Evolutionary conservation across 2,888 invertebrate genomes (phyloP).

Genomic region (Tetanocera ferruginea): DNA sequence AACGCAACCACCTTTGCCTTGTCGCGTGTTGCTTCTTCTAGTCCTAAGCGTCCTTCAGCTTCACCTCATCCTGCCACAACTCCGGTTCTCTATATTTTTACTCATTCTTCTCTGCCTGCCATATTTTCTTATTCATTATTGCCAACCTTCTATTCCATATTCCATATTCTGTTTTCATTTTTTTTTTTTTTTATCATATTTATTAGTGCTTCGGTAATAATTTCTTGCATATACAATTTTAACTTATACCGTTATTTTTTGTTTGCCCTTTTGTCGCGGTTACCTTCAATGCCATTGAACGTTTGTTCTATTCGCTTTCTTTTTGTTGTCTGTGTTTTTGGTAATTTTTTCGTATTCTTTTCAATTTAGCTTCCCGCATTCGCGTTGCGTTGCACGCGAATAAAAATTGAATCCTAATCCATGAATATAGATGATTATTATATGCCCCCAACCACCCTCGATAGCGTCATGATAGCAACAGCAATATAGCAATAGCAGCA

Average conservation of each 20-base stretch:
- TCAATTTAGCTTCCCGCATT: slow-evolving; percentile 47
- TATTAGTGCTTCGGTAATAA: slow-evolving; percentile 68
- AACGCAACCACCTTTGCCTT: slow-evolving; percentile 33
- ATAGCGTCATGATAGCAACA: slow-evolving; percentile 29
- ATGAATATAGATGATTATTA: slow-evolving; percentile 71
- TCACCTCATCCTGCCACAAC: neutral
- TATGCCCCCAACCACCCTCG: slow-evolving; percentile 53
- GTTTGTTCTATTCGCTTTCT: slow-evolving; percentile 47
- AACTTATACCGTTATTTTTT: slow-evolving; percentile 39
- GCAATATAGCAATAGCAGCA: slow-evolving; percentile 25
- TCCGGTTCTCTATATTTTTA: neutral
- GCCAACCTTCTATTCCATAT: slow-evolving; percentile 19
- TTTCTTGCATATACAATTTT: slow-evolving; percentile 61
- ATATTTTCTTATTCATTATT: slow-evolving; percentile 39
- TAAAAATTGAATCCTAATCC: slow-evolving; percentile 71
- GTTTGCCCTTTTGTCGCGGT: slow-evolving; percentile 5
- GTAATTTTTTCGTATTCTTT: slow-evolving; percentile 38
- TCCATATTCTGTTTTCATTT: slow-evolving; percentile 7
- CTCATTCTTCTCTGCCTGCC: slow-evolving; percentile 50
- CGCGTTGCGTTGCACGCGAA: slow-evolving; percentile 43
- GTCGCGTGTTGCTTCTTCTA: neutral
- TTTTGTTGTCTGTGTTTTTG: slow-evolving; percentile 45
- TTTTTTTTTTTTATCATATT: slow-evolving; percentile 47
- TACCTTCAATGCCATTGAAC: slow-evolving; percentile 6
- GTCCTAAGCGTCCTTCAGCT: slow-evolving; percentile 2